Conservation (phyloP, 2,797 vertebrate species). For the Picus viridis region DNA sequence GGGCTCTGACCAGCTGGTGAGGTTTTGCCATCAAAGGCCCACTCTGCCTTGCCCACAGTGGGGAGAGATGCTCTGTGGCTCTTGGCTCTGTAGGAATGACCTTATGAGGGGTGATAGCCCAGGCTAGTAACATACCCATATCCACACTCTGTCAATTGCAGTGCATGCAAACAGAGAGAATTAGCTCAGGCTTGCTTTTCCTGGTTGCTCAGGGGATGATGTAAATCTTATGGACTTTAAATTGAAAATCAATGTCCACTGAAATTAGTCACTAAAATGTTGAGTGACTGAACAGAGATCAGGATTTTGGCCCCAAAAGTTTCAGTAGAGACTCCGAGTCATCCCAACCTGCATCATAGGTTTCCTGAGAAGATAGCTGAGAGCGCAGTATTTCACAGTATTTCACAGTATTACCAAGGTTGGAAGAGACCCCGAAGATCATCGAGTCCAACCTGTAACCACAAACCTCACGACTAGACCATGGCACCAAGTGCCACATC, state of each 20-base stretch:
- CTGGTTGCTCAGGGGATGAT: neutral
- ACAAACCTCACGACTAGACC: too few species aligned
- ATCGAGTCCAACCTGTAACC: too few species aligned
- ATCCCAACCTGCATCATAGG: neutral
- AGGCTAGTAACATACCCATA: accelerated
- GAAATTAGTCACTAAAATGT: neutral
- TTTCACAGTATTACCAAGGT: too few species aligned
- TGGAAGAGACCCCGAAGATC: too few species aligned
- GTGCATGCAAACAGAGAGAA: neutral
- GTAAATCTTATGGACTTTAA: neutral
- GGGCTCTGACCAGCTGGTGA: neutral
- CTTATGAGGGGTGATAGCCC: neutral
- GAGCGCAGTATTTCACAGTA: too few species aligned
- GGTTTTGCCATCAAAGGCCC: neutral
- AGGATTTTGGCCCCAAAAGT: neutral
- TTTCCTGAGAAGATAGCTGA: neutral
- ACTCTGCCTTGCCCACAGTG: too few species aligned
- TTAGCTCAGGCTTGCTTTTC: neutral
- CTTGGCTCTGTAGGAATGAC: neutral
- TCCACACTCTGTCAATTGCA: accelerated
- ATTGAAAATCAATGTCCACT: neutral
- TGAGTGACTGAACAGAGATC: neutral
- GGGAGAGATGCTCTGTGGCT: too few species aligned
- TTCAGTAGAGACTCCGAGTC: neutral
- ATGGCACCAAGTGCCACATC: too few species aligned